Evolutionary conservation across 2,888 invertebrate genomes (phyloP).

Genomic region (Panzeria rudis): DNA sequence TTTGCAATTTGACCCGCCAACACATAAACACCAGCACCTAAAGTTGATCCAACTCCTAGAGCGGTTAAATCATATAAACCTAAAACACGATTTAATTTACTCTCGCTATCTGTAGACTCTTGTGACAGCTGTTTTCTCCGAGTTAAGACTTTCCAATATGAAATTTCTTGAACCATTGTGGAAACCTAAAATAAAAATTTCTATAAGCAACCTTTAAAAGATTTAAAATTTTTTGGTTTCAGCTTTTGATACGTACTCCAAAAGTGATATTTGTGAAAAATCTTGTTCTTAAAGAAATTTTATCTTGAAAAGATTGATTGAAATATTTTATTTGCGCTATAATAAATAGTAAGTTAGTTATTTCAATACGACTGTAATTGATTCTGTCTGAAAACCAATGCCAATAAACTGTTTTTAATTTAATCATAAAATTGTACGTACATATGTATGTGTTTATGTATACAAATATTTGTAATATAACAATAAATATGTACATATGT

Average conservation of each 20-base stretch:
- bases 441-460: too few species aligned
- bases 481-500: not conserved
- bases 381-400: conserved; percentile 29
- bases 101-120: conserved; percentile 77
- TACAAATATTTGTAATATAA: too few species aligned
- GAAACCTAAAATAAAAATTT: not conserved
- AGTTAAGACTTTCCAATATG: conserved; percentile 82
- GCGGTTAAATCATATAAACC: conserved; percentile 88
- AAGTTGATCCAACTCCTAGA: conserved; percentile 90
- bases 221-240: not conserved
- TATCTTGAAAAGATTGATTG: too few species aligned
- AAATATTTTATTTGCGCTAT: too few species aligned
- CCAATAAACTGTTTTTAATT: conserved; percentile 48
- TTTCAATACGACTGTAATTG: not conserved
- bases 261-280: too few species aligned
- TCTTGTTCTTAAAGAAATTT: too few species aligned
- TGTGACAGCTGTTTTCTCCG: conserved; percentile 80
- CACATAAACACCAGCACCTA: conserved; percentile 96
- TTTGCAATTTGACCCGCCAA: conserved; percentile 92
- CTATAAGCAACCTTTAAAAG: not conserved
- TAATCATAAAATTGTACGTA: conserved; percentile 11
- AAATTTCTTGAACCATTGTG: conserved; percentile 78
- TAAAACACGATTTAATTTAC: conserved; percentile 81
- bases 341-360: not conserved
- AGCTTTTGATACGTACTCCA: not conserved